These are phyloP conservation scores for Podiceps cristatus DNA, from an alignment of 2,113 vertebrate genomes.

Conservation along the genomic window DNA sequence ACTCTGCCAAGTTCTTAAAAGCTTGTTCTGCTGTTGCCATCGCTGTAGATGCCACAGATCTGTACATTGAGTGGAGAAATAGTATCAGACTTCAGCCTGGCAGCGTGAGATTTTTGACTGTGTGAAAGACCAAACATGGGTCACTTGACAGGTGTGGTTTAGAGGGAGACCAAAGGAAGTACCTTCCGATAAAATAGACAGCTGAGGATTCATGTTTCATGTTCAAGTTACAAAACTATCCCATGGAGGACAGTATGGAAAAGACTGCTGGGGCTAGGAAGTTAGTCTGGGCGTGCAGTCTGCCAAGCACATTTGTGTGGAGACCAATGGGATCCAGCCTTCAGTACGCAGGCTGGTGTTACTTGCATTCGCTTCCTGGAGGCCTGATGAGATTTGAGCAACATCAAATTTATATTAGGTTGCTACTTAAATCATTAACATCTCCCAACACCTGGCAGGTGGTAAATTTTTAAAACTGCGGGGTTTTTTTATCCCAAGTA, in stretches of 20 bases:
- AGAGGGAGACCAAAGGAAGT: background rate
- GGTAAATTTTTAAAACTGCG: background rate
- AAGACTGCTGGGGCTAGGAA: background rate
- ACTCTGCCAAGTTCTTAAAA: background rate
- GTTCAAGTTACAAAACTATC: background rate
- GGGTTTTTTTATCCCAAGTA: background rate
- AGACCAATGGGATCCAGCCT: background rate
- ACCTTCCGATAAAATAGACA: background rate
- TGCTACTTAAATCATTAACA: background rate
- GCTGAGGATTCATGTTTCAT: background rate
- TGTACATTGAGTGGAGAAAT: background rate
- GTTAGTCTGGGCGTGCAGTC: background rate
- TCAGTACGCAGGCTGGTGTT: background rate
- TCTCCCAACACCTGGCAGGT: background rate
- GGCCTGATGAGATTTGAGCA: background rate
- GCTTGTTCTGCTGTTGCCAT: background rate
- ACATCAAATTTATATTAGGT: background rate
- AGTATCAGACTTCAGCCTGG: background rate
- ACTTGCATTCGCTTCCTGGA: background rate
- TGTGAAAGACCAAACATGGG: background rate
- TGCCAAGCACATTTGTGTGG: background rate
- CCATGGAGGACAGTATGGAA: rapidly evolving
- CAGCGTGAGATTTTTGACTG: background rate
- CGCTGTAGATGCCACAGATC: background rate
- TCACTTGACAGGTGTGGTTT: background rate